A percentile compares a stretch with the other conserved stretches of the same genome.
Conservation (phyloP, 2,797 vertebrate genomes). For the Graptemys geographica region DNA sequence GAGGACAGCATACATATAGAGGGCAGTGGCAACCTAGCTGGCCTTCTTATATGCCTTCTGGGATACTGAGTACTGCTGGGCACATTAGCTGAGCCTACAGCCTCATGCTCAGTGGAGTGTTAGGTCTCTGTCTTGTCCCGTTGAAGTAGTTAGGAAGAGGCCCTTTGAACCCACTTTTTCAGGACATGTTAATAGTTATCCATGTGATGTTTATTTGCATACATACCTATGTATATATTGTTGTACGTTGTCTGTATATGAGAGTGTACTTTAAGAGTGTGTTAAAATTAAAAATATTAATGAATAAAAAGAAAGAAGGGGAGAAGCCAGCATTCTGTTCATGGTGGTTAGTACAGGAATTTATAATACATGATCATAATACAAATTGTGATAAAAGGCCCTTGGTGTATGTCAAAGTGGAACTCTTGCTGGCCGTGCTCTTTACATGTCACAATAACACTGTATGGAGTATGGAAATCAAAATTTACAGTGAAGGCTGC, state of each 20-base stretch:
- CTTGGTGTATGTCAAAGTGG: not conserved
- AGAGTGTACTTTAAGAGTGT: not conserved
- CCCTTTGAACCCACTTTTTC: not conserved
- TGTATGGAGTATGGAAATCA: not conserved
- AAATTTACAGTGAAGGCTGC: not conserved
- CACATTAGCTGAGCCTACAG: not conserved
- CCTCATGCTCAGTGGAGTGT: not conserved
- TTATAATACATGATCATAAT: not conserved
- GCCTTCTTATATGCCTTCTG: not conserved
- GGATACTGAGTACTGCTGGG: not conserved
- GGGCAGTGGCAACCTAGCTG: not conserved
- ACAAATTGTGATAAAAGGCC: not conserved
- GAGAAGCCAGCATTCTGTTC: fast-evolving
- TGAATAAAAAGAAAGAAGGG: not conserved
- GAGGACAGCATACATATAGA: not conserved
- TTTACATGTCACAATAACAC: not conserved
- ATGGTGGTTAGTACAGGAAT: not conserved
- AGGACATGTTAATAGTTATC: not conserved
- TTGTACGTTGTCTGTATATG: not conserved
- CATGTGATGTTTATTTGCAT: not conserved
- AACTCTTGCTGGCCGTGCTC: not conserved
- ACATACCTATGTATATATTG: not conserved
- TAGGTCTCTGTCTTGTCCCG: not conserved
- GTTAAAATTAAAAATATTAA: not conserved
- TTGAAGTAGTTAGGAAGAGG: not conserved